Evolutionary conservation across 2,888 invertebrate genomes (phyloP).

Genomic region (Patella pellucida): DNA sequence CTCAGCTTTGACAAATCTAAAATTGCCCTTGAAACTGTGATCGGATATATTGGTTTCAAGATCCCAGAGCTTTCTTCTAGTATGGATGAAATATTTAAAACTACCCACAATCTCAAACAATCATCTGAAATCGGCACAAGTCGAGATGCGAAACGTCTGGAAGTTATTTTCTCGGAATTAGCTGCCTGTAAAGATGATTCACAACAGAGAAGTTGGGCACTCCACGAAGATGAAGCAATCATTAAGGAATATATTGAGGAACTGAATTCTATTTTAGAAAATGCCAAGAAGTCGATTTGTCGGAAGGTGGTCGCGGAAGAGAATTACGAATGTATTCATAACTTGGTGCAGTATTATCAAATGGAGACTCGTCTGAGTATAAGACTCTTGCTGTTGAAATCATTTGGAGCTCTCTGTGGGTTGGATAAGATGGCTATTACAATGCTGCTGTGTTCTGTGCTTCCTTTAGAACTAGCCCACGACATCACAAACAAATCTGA

Average conservation of each 20-base stretch:
- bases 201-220: slow-evolving; percentile 94
- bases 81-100: slow-evolving; percentile 47
- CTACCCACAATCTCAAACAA: slow-evolving; percentile 19
- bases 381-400: slow-evolving; percentile 84
- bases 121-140: slow-evolving; percentile 74
- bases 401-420: slow-evolving; percentile 89
- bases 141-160: slow-evolving; percentile 86
- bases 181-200: slow-evolving; percentile 93
- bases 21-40: slow-evolving; percentile 60
- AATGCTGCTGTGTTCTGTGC: slow-evolving; percentile 87
- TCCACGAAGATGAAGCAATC: slow-evolving; percentile 92
- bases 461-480: slow-evolving; percentile 91
- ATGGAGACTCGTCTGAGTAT: slow-evolving; percentile 76
- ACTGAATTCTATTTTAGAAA: slow-evolving; percentile 75
- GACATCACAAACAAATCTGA: slow-evolving; percentile 70
- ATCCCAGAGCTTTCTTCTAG: slow-evolving; percentile 45
- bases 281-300: slow-evolving; percentile 91
- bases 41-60: slow-evolving; percentile 49
- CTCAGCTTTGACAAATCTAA: slow-evolving; percentile 61
- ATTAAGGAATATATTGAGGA: slow-evolving; percentile 84
- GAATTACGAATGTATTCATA: slow-evolving; percentile 86
- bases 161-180: slow-evolving; percentile 85
- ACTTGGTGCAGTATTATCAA: slow-evolving; percentile 93
- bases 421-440: slow-evolving; percentile 85
- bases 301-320: slow-evolving; percentile 87